These are phyloP conservation scores for Desmophyllum pertusum DNA, from an alignment of 92 coral and sea anemone species.

Conservation along the genomic window DNA sequence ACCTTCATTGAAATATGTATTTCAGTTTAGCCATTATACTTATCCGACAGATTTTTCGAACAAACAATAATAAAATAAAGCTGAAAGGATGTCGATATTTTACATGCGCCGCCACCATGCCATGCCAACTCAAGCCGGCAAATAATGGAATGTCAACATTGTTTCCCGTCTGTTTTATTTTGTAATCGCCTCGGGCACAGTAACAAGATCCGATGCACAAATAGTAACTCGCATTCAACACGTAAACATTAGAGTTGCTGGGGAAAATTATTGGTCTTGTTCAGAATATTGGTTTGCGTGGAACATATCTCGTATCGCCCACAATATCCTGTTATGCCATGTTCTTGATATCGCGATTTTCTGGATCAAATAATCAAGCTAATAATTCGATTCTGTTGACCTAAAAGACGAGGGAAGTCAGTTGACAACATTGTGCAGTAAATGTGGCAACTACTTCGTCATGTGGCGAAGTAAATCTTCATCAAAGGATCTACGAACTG, in stretches of 20 bases:
- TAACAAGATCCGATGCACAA: conserved; percentile 1
- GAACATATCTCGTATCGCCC: background rate
- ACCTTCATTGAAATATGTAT: background rate
- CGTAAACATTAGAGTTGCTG: background rate
- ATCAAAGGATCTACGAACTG: background rate
- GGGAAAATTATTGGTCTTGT: background rate
- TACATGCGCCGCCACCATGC: background rate
- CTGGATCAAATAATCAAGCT: background rate
- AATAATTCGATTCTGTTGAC: background rate
- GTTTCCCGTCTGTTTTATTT: background rate
- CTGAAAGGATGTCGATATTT: background rate
- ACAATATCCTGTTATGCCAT: too few species aligned
- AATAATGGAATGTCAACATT: conserved; percentile 31
- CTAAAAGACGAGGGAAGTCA: background rate
- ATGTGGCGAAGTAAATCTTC: conserved; percentile 31
- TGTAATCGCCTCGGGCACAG: conserved; percentile 21
- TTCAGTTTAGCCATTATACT: background rate
- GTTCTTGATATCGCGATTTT: background rate
- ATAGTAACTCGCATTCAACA: background rate
- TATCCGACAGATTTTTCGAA: background rate
- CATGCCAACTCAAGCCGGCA: conserved; percentile 1
- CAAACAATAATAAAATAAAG: background rate
- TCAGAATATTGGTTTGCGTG: too few species aligned
- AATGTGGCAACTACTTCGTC: background rate
- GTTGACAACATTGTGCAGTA: background rate